Evolutionary conservation across 2,113 vertebrate genomes (phyloP).

Genomic region (Clarias gariepinus): DNA sequence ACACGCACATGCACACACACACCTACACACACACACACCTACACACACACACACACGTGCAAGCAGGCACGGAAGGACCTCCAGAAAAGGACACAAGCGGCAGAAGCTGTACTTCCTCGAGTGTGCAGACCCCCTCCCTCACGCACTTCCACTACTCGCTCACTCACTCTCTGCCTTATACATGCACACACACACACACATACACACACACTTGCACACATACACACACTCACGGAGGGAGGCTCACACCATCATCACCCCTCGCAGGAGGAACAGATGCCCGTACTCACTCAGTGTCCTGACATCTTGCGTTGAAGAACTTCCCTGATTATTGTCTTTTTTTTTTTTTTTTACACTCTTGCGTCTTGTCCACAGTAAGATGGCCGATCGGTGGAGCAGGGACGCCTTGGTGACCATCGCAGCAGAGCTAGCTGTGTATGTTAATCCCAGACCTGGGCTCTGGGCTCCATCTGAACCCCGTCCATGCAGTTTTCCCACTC

Average conservation of each 20-base stretch:
- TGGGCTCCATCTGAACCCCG: slow-evolving; percentile 9
- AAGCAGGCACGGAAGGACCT: slow-evolving; percentile 11
- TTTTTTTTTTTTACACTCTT: slow-evolving; percentile 54
- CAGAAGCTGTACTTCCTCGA: slow-evolving; percentile 39
- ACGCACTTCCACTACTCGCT: slow-evolving; percentile 24
- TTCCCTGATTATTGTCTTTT: slow-evolving; percentile 81
- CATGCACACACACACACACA: slow-evolving; percentile 45
- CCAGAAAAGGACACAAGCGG: slow-evolving; percentile 39
- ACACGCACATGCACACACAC: neutral
- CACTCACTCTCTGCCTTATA: slow-evolving; percentile 30
- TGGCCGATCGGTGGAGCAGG: slow-evolving; percentile 13
- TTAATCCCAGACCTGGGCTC: slow-evolving; percentile 21
- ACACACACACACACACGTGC: neutral
- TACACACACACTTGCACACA: slow-evolving; percentile 41
- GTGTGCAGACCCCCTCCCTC: slow-evolving; percentile 30
- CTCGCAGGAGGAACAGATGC: slow-evolving; percentile 79
- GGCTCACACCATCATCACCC: slow-evolving; percentile 62
- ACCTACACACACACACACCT: neutral
- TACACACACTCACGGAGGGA: neutral
- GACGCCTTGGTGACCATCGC: slow-evolving; percentile 13
- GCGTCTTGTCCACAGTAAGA: slow-evolving; percentile 20
- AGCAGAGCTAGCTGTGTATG: slow-evolving; percentile 15
- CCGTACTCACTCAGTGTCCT: slow-evolving; percentile 92
- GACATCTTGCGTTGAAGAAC: slow-evolving; percentile 89
- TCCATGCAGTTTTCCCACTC: slow-evolving; percentile 73